Conservation (phyloP, 1,140 invertebrate species). For the Linepithema humile region DNA sequence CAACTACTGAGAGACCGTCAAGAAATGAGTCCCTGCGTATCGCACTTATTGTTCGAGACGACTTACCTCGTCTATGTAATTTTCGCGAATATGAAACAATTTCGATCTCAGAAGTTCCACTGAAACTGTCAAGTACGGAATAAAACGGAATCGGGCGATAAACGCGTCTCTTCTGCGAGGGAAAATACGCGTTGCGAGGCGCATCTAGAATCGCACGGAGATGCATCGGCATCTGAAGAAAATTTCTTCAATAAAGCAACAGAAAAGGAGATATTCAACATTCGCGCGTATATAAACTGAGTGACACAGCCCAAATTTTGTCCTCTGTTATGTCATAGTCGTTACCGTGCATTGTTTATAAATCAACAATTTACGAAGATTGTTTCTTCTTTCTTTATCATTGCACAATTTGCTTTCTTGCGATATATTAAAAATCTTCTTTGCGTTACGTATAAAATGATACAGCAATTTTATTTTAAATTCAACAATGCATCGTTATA, state of each 20-base stretch:
- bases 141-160: conserved; percentile 51
- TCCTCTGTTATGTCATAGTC: background rate
- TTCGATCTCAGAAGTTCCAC: conserved; percentile 20
- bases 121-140: conserved; percentile 33
- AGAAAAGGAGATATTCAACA: conserved; percentile 12
- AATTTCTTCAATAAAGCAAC: conserved; percentile 17
- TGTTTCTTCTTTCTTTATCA: too few species aligned
- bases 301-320: conserved; percentile 4
- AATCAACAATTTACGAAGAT: too few species aligned
- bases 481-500: background rate
- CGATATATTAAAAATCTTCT: background rate
- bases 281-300: conserved; percentile 1
- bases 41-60: conserved; percentile 2
- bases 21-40: conserved; percentile 19
- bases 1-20: conserved; percentile 29
- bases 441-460: background rate
- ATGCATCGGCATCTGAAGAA: conserved; percentile 24
- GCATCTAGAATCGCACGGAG: conserved; percentile 12
- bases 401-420: background rate
- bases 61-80: conserved; percentile 20
- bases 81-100: conserved; percentile 45
- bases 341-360: background rate
- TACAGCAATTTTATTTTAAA: background rate
- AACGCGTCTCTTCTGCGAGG: conserved; percentile 9
- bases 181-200: conserved; percentile 28